Base-by-base conservation (phyloP, 2,888 invertebrate genomes). In the Rhabditophanes sp. region DNA sequence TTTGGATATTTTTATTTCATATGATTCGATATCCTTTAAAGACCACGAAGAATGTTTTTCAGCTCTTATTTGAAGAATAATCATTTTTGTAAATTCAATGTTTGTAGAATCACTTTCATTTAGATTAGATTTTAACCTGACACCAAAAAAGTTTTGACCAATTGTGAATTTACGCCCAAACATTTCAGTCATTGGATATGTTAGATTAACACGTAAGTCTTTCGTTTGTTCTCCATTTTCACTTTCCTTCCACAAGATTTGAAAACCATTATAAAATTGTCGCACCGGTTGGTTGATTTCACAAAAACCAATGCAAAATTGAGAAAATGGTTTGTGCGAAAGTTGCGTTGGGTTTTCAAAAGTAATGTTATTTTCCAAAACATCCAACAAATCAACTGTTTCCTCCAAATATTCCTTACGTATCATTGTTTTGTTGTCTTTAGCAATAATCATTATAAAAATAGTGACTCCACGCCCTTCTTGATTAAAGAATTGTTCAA, bases 231-330 rank as follows among this genome's bases (percentile, higher is more conserved):
- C 8, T 21, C 6, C 6, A 2, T 18, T 29, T 19, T 26, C 9
- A n/a, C 16, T 23, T 23, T 15, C n/a, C 20, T 17, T 6, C 9
- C 24, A 23, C 11, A 9, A 40, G 44, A 17, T 33, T 1, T 2
- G 18, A 5, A 5, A 20, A 20, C 34, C 27, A 14, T 42, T 56
- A 27, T 32, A 52, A 37, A 58, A 58, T 30, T 50, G 50, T 5
- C 48, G 43, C 36, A 60, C 53, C 2, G 60, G 57, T 16, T 58
- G 56, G 35, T 60, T 60, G 23, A 61, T 46, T 27, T 51, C 52
- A 31, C 60, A 60, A 30, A 60, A 60, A 15, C 50, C 51, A 11
- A 48, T 44, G 38, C 60, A 60, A 33, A 56, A 57, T 31, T 58
- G 43, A 16, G 39, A 35, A 35, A 50, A 58, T 14, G 15, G 5